These are phyloP conservation scores for Paedocypris sp. DNA, from an alignment of 2,113 vertebrate genomes.

Conservation along the genomic window DNA sequence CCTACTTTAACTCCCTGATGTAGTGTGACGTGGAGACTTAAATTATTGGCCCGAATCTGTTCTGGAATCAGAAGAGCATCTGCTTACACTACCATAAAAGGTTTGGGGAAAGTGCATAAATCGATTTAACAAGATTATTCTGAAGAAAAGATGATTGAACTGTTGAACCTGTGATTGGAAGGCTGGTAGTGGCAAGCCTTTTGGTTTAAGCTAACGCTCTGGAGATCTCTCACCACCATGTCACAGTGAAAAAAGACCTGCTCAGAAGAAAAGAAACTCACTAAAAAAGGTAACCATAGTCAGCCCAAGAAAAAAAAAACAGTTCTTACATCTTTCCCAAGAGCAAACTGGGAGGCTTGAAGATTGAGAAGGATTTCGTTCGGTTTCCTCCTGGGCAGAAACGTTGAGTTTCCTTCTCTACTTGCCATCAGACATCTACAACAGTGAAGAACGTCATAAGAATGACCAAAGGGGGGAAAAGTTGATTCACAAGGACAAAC, in stretches of 20 bases:
- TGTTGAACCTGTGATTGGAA: conserved; percentile 13
- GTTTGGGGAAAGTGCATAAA: no score
- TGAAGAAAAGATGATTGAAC: background rate
- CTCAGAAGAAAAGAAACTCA: background rate
- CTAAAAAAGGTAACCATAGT: background rate
- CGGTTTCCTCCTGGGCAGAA: conserved; percentile 40
- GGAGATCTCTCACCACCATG: conserved; percentile 52
- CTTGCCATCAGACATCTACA: conserved; percentile 62
- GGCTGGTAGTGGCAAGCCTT: conserved; percentile 62
- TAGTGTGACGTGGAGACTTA: no score
- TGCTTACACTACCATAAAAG: no score
- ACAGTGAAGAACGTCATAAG: no score
- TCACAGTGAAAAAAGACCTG: conserved; percentile 64
- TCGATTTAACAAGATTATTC: background rate
- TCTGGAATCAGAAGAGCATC: no score
- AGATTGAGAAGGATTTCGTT: conserved; percentile 49
- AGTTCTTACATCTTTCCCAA: conserved; percentile 44
- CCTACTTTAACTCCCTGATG: no score
- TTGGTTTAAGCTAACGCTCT: conserved; percentile 33
- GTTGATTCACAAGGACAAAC: background rate
- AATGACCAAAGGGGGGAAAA: no score
- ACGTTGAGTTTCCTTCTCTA: conserved; percentile 45
- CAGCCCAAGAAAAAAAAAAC: background rate
- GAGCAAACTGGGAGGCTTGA: conserved; percentile 57
- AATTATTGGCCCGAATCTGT: no score